Evolutionary conservation across 2,888 invertebrate species (phyloP).

Genomic region (Ichneumon xanthorius): DNA sequence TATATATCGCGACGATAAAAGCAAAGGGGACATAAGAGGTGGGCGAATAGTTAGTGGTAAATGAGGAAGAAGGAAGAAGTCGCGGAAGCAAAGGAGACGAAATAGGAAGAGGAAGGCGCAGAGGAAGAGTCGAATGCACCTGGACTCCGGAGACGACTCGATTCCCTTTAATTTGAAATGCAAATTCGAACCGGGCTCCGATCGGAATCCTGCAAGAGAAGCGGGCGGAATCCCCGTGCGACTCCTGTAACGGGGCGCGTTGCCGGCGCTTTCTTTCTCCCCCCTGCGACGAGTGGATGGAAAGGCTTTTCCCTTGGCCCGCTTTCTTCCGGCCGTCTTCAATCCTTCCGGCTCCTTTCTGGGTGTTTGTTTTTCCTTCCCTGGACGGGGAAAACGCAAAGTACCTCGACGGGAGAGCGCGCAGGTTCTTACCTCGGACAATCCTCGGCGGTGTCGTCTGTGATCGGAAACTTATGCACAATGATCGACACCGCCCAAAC

Average conservation of each 20-base stretch:
- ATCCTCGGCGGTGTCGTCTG: slow-evolving; percentile 48
- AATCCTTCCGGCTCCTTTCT: slow-evolving; percentile 17
- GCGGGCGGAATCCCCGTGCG: slow-evolving; percentile 58
- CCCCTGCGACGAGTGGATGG: slow-evolving; percentile 45
- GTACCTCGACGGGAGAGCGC: slow-evolving; percentile 28
- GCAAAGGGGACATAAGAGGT: background rate
- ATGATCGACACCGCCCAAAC: slow-evolving; percentile 10
- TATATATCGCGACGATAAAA: slow-evolving; percentile 38
- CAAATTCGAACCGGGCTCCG: slow-evolving; percentile 56
- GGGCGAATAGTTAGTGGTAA: background rate
- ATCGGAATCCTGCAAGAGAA: slow-evolving; percentile 54
- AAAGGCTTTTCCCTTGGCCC: slow-evolving; percentile 47
- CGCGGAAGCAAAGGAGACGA: slow-evolving; percentile 1
- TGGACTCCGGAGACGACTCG: slow-evolving; percentile 61
- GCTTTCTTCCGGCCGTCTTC: slow-evolving; percentile 28
- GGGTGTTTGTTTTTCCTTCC: slow-evolving; percentile 35
- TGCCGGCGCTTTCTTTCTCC: slow-evolving; percentile 20
- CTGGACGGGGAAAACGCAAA: slow-evolving; percentile 18
- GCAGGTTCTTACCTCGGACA: slow-evolving; percentile 34
- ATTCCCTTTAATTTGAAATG: slow-evolving; percentile 69
- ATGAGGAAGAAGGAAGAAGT: slow-evolving; percentile 26
- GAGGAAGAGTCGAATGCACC: slow-evolving; percentile 29
- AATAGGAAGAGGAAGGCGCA: slow-evolving; percentile 9
- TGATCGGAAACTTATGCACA: slow-evolving; percentile 49
- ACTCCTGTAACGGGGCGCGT: slow-evolving; percentile 17